Evolutionary conservation across 2,113 vertebrate species (phyloP).

Genomic region (Calidris pygmaea): DNA sequence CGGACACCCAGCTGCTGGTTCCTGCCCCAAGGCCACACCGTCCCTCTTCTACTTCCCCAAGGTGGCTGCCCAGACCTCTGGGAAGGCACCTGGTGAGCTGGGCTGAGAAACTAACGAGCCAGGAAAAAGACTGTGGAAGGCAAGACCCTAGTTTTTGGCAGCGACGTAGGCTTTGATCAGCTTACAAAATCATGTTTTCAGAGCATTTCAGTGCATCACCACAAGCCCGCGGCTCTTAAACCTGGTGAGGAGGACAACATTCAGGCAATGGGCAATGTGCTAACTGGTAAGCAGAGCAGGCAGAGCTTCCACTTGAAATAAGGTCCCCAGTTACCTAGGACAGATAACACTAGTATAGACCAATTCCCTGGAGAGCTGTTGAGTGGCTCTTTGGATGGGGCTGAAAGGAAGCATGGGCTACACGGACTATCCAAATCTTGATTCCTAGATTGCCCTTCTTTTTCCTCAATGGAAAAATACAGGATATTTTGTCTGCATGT

Average conservation of each 20-base stretch:
- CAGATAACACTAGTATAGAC: too few relatives aligned
- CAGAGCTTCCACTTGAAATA: background rate
- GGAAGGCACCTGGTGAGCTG: rapidly evolving
- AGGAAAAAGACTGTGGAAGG: background rate
- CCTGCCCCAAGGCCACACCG: background rate
- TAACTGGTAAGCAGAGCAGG: background rate
- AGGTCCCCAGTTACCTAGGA: background rate
- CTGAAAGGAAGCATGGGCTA: background rate
- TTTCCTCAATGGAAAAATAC: background rate
- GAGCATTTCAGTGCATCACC: background rate
- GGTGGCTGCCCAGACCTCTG: background rate
- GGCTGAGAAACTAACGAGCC: background rate
- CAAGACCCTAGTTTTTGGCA: background rate
- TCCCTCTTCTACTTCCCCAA: background rate
- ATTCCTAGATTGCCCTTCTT: background rate
- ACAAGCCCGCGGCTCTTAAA: rapidly evolving
- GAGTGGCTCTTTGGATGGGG: background rate
- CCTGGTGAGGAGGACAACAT: too few relatives aligned
- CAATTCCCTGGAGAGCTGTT: background rate
- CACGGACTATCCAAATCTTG: background rate
- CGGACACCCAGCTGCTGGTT: background rate
- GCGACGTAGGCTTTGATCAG: background rate
- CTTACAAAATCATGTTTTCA: background rate
- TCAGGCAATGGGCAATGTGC: background rate
- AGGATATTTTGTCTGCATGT: background rate